Evolutionary conservation across 2,888 invertebrate genomes (phyloP), one percentile per base, ranked within the genome.

Genomic region (Deilephila porcellus): DNA sequence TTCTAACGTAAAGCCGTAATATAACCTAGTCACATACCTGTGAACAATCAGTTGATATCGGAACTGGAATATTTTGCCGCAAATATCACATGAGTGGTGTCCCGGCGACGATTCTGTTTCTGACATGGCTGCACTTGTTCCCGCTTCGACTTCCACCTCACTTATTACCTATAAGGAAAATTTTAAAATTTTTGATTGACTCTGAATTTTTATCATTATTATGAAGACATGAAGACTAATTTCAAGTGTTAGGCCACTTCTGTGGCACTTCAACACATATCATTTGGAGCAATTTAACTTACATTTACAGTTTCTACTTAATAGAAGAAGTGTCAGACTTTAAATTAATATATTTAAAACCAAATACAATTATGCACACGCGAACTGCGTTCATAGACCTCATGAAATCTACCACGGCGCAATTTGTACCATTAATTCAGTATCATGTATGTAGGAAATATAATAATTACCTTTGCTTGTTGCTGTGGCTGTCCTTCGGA

Each of bases 41-140:
- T 98, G 98, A 62, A 98, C 98, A 83, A 98, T 98, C 75, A 98
- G 95, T 88, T 98, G 98, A 91, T 98, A 98, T 74, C 98, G 96
- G 90, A 97, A 98, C 84, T 97, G 97, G 91, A 98, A 98, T 92
- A 97, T 97, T 92, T 98, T 98, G 72, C 97, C 97, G 84, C 98
- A 98, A 76, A 98, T 96, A 89, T 98, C 98, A 89, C 98, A 98
- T 25, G 97, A 95, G 88, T 98, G 97, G 77, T 96, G 96, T 29
- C 96, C 96, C 2, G 97, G 96, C 4, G 96, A 96, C 20, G 95
- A 94, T 73, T 96, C 96, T 6, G 95, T 90, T 79, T 94, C 94
- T 0, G 93, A 82, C 83, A 96, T 91, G n/a, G 94, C 93, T 4
- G 95, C 92, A 76, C 96, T 96, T 4, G 96, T 94, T 3, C 95